Evolutionary conservation across 2,888 invertebrate genomes (phyloP).

Genomic region (Agapetus fuscipes): DNA sequence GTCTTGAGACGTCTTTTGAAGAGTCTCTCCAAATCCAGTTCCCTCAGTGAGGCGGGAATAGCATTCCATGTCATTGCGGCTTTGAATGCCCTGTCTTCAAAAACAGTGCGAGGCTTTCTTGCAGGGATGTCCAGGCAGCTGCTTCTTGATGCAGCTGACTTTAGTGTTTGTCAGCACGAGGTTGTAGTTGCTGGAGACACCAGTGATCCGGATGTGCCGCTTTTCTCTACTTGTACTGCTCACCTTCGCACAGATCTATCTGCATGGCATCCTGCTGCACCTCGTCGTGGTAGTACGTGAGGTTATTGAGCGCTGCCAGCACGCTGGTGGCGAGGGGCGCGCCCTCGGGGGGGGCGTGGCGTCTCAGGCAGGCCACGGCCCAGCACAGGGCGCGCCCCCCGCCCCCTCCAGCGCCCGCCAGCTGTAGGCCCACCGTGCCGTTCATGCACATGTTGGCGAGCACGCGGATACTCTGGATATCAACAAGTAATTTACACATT

Average conservation of each 20-base stretch:
- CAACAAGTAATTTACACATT: not conserved
- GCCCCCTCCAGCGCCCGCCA: slow-evolving; percentile 48
- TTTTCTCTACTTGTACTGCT: too few relatives aligned
- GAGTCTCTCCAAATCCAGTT: too few relatives aligned
- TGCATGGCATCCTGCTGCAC: slow-evolving; percentile 34
- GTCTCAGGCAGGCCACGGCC: slow-evolving; percentile 26
- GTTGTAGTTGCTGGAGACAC: too few relatives aligned
- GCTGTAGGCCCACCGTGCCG: slow-evolving; percentile 59
- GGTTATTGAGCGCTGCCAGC: slow-evolving; percentile 73
- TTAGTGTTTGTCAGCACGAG: too few relatives aligned
- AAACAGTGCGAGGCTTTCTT: too few relatives aligned
- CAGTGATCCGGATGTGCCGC: too few relatives aligned
- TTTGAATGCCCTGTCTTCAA: too few relatives aligned
- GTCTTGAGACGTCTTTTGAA: too few relatives aligned
- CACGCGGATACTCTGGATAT: slow-evolving; percentile 62
- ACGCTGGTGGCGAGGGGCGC: slow-evolving; percentile 63
- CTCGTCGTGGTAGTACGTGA: slow-evolving; percentile 62
- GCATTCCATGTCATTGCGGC: too few relatives aligned
- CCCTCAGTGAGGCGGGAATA: too few relatives aligned
- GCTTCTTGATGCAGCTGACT: too few relatives aligned
- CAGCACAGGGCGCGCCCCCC: slow-evolving; percentile 34
- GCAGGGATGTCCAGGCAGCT: too few relatives aligned
- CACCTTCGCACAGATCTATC: slow-evolving; percentile 41
- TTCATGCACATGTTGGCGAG: slow-evolving; percentile 77
- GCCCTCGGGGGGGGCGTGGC: slow-evolving; percentile 25